Conservation (phyloP, 2,113 vertebrate genomes). For the Lota lota region DNA sequence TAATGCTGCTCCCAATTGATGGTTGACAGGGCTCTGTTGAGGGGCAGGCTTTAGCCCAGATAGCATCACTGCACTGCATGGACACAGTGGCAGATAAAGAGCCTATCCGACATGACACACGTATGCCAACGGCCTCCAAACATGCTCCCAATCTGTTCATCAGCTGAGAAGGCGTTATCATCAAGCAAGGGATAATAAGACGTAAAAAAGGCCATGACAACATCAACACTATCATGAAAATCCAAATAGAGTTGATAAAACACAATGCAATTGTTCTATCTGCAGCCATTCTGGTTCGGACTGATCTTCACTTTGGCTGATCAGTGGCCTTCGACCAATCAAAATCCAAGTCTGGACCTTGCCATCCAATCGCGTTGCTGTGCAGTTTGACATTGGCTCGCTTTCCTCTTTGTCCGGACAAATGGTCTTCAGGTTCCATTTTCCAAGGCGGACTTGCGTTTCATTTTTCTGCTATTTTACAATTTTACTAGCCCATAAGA, state of each 20-base stretch:
- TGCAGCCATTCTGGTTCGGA: background rate
- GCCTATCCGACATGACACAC: slow-evolving; percentile 63
- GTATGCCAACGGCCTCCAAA: slow-evolving; percentile 57
- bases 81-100: slow-evolving; percentile 68
- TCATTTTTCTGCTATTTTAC: slow-evolving; percentile 48
- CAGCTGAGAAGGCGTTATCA: slow-evolving; percentile 40
- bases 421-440: slow-evolving; percentile 42
- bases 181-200: slow-evolving; percentile 66
- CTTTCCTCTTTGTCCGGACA: slow-evolving; percentile 29
- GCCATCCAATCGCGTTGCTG: slow-evolving; percentile 23
- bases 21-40: slow-evolving; percentile 70
- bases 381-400: slow-evolving; percentile 24
- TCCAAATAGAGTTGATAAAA: slow-evolving; percentile 45
- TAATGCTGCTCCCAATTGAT: slow-evolving; percentile 71
- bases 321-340: slow-evolving; percentile 25
- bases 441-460: slow-evolving; percentile 31
- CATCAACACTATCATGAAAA: slow-evolving; percentile 45
- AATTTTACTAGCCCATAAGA: slow-evolving; percentile 34
- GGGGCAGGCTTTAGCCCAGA: slow-evolving; percentile 62
- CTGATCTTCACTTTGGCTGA: slow-evolving; percentile 12
- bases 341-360: background rate
- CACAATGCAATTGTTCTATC: slow-evolving; percentile 37
- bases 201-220: slow-evolving; percentile 44
- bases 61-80: slow-evolving; percentile 68
- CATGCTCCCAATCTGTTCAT: slow-evolving; percentile 63